Evolutionary conservation across 2,888 invertebrate genomes (phyloP).

Genomic region (Marasmarcha lunaedactyla): DNA sequence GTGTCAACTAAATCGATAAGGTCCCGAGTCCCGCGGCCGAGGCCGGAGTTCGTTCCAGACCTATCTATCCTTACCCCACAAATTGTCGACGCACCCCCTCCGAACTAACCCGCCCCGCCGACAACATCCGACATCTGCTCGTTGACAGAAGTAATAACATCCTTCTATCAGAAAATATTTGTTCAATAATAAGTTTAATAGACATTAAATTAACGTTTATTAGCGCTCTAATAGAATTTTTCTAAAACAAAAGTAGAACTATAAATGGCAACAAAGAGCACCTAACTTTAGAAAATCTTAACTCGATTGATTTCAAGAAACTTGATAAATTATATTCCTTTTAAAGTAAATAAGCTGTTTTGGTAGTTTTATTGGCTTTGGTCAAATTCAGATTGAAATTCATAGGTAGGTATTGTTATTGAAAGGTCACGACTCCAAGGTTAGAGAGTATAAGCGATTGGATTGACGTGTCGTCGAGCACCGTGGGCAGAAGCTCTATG

Average conservation of each 20-base stretch:
- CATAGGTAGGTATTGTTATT: slow-evolving; percentile 2
- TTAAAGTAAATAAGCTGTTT: too few relatives aligned
- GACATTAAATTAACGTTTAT: too few relatives aligned
- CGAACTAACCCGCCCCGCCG: neutral
- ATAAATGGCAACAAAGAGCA: too few relatives aligned
- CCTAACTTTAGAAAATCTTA: too few relatives aligned
- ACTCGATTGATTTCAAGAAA: too few relatives aligned
- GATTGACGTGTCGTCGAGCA: slow-evolving; percentile 27
- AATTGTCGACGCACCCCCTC: neutral
- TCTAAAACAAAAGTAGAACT: too few relatives aligned
- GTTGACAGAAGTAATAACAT: neutral
- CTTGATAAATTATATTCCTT: too few relatives aligned
- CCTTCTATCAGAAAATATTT: too few relatives aligned
- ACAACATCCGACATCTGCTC: neutral
- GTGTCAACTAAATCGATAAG: neutral
- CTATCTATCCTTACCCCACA: neutral
- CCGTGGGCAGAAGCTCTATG: slow-evolving; percentile 10
- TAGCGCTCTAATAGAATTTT: too few relatives aligned
- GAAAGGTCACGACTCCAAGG: slow-evolving; percentile 38
- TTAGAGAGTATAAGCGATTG: slow-evolving; percentile 28
- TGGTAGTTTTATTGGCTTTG: too few relatives aligned
- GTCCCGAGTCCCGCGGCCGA: neutral
- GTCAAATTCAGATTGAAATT: neutral
- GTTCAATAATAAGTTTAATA: too few relatives aligned
- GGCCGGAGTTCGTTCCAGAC: neutral